Evolutionary conservation across 2,113 vertebrate species (phyloP).

Genomic region (Phoxinus phoxinus): DNA sequence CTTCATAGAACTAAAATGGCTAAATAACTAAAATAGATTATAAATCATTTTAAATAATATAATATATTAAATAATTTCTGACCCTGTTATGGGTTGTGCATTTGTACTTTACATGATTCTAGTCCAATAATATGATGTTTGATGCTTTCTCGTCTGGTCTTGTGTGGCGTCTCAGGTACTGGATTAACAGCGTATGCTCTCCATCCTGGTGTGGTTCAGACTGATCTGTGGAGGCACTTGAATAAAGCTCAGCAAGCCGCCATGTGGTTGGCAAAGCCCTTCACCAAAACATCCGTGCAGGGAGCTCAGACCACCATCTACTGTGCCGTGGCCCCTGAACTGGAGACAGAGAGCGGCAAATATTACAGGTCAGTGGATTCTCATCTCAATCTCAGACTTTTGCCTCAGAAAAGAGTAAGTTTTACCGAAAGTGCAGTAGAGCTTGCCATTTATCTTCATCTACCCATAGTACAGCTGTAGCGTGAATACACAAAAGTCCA

Average conservation of each 20-base stretch:
- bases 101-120: not conserved
- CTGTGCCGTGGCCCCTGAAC: slow-evolving; percentile 76
- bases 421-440: not conserved
- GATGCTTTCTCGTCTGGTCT: not conserved
- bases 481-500: too few relatives aligned
- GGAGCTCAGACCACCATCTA: slow-evolving; percentile 80
- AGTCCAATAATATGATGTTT: not conserved
- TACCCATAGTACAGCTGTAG: not conserved
- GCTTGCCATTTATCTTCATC: not conserved
- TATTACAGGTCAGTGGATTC: slow-evolving; percentile 74
- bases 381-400: not conserved
- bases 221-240: slow-evolving; percentile 76
- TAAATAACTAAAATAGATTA: not conserved
- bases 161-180: slow-evolving; percentile 63
- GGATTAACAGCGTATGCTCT: slow-evolving; percentile 75
- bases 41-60: too few relatives aligned
- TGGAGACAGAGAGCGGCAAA: slow-evolving; percentile 71
- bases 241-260: slow-evolving; percentile 56
- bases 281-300: slow-evolving; percentile 74
- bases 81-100: not conserved
- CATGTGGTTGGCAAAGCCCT: slow-evolving; percentile 68
- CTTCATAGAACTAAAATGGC: not conserved
- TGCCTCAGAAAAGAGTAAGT: not conserved
- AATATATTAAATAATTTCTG: not conserved
- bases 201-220: slow-evolving; percentile 79